Conservation (phyloP, 92 coral and sea anemone genomes). For the Anthopleura xanthogrammica region DNA sequence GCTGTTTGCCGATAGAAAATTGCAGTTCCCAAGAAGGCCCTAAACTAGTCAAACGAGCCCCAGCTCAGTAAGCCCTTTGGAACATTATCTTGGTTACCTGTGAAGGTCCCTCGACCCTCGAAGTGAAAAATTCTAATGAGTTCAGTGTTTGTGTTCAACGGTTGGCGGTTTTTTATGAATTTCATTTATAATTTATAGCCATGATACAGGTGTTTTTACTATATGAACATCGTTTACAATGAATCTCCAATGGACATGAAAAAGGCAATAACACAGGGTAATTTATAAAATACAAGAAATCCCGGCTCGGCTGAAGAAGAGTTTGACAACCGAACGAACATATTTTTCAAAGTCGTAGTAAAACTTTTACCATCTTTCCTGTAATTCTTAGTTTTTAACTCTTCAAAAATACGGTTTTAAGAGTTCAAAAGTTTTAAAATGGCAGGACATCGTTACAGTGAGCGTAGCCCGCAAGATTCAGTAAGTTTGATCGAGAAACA, state of each 20-base stretch:
- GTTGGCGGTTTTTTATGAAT: conserved; percentile 84
- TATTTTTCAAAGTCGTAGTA: not conserved
- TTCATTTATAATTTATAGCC: conserved; percentile 67
- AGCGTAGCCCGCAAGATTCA: conserved; percentile 46
- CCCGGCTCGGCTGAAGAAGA: not conserved
- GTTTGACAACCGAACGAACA: not conserved
- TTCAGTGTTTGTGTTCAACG: conserved; percentile 45
- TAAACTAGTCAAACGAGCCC: not conserved
- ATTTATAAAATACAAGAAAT: conserved; percentile 2
- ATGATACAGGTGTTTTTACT: conserved; percentile 55
- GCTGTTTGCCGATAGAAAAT: not conserved
- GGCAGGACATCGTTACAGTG: conserved; percentile 74
- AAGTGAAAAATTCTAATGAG: conserved; percentile 16
- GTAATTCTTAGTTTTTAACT: not conserved
- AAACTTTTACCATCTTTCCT: not conserved
- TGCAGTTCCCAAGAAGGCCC: not conserved
- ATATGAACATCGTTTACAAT: conserved; percentile 8
- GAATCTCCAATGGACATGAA: conserved; percentile 18
- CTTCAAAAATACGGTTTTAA: not conserved
- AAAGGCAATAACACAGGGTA: conserved; percentile 1
- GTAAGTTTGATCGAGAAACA: conserved; percentile 77
- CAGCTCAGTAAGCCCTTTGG: conserved; percentile 1
- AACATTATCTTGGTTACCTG: conserved; percentile 12
- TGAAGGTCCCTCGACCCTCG: conserved; percentile 24
- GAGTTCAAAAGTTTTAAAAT: conserved; percentile 16